Base-by-base conservation (phyloP, 1,140 invertebrate genomes). In the Diachasma alloeum region DNA sequence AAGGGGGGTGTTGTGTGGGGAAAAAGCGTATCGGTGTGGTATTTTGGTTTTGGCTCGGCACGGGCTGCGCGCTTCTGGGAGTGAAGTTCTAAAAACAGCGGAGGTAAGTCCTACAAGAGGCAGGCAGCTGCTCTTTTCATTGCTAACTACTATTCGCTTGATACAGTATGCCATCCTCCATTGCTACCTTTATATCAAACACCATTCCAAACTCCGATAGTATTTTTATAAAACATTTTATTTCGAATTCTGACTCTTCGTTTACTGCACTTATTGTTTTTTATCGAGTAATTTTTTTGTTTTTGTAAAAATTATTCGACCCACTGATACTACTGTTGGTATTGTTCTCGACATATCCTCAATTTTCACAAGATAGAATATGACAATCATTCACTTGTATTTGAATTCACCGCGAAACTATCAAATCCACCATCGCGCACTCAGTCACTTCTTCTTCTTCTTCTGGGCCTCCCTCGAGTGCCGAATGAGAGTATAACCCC, bases 11-110 rank as follows among this genome's bases (percentile, higher is more conserved):
- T 72, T 53, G 75, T 72, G 75, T 76, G 70, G 75, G 75, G 42
- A 72, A 79, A 63, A 63, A 79, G 77, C 72, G 79, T 81, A 81
- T 81, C 84, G 86, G 79, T 87, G 66, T 36, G 87, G 86, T 89
- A 89, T 89, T 89, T 89, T 88, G 86, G 88, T 88, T 89, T 88
- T 89, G 88, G 88, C 88, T 88, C 87, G 87, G 82, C 86, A 86
- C 87, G 85, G 82, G 83, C 85, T 83, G 87, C 83, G 86, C 87
- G 87, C 87, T 89, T 89, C 88, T 89, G 88, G 88, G 88, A 88
- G 87, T 86, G 88, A 86, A 89, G 88, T 86, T 90, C 88, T 88
- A 90, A 89, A 90, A 88, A 90, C 88, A 88, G 88, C 87, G 88
- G 87, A 90, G 88, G 88, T 88, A 88, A 90, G 88, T 88, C 84